Percentiles rank a stretch among this genome's conserved stretches.
Conservation (phyloP, 53 echinoderm and acorn worm genomes). For the Echinarachnius parma region DNA sequence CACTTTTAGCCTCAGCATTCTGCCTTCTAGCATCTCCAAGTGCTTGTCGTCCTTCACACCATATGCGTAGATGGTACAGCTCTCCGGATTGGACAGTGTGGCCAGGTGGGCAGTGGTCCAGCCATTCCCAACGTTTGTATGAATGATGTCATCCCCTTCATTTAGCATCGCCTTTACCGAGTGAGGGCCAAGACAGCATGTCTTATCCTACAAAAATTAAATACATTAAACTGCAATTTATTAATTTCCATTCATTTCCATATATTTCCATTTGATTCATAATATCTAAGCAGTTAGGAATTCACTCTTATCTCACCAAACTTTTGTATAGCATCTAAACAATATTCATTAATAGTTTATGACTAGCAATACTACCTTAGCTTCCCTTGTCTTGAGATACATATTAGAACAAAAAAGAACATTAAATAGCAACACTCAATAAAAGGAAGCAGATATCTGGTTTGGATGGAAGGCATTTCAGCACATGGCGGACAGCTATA, state of each 20-base stretch:
- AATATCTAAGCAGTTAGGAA: too few relatives aligned
- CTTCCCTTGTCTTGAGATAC: too few relatives aligned
- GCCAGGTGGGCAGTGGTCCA: conserved; percentile 86
- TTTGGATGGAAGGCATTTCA: too few relatives aligned
- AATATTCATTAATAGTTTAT: too few relatives aligned
- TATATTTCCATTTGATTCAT: not conserved
- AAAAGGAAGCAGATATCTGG: too few relatives aligned
- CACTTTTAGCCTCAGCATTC: conserved; percentile 60
- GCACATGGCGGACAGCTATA: too few relatives aligned
- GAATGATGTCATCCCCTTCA: conserved; percentile 91
- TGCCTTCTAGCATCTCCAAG: conserved; percentile 59
- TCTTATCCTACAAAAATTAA: conserved; percentile 62
- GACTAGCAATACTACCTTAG: too few relatives aligned
- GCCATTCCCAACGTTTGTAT: conserved; percentile 79
- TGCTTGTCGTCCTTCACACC: conserved; percentile 72
- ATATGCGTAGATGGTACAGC: conserved; percentile 73
- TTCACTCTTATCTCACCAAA: too few relatives aligned
- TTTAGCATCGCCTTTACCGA: conserved; percentile 81
- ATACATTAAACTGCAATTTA: not conserved
- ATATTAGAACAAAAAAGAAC: too few relatives aligned
- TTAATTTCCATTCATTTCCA: not conserved
- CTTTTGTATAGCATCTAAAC: too few relatives aligned
- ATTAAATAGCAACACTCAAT: too few relatives aligned
- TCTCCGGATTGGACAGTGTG: conserved; percentile 69
- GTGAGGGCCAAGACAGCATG: conserved; percentile 83